Percentiles rank a stretch among this genome's conserved stretches.
These are phyloP conservation scores for Pinctada fucata DNA, from an alignment of 2,888 invertebrate genomes.

Conservation along the genomic window DNA sequence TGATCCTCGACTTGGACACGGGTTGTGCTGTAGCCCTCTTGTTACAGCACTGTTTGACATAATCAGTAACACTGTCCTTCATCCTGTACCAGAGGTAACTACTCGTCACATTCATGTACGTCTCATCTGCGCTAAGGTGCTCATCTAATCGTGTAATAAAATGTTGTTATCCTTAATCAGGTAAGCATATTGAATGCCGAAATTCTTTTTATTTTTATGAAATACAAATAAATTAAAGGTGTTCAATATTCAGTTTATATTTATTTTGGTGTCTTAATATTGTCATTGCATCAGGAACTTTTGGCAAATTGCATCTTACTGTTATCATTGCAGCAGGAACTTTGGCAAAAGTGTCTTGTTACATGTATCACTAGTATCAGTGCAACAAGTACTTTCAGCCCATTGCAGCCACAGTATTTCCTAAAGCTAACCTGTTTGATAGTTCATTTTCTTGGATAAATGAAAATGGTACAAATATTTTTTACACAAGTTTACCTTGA, in stretches of 20 bases:
- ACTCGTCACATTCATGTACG: slow-evolving; percentile 37
- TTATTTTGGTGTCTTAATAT: too few relatives aligned
- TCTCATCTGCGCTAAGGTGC: slow-evolving; percentile 45
- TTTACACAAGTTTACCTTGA: too few relatives aligned
- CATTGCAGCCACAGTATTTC: too few relatives aligned
- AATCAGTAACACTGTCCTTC: slow-evolving; percentile 43
- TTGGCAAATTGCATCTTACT: too few relatives aligned
- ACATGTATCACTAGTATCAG: too few relatives aligned
- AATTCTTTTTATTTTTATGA: background rate
- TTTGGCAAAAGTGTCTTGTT: too few relatives aligned
- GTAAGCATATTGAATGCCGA: background rate
- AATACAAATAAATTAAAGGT: background rate
- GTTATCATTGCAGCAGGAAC: too few relatives aligned
- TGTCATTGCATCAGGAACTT: too few relatives aligned
- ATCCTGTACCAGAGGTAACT: slow-evolving; percentile 50
- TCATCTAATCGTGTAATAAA: slow-evolving; percentile 9
- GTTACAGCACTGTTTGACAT: slow-evolving; percentile 41
- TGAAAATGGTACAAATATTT: too few relatives aligned
- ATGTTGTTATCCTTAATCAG: background rate
- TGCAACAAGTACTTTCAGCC: too few relatives aligned
- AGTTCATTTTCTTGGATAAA: too few relatives aligned
- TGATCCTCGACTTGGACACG: background rate
- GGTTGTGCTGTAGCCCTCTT: slow-evolving; percentile 9
- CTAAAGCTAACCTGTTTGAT: too few relatives aligned
- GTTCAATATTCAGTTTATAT: background rate